Evolutionary conservation across 1,140 invertebrate species (phyloP).

Genomic region (Tetragnatha versicolor): DNA sequence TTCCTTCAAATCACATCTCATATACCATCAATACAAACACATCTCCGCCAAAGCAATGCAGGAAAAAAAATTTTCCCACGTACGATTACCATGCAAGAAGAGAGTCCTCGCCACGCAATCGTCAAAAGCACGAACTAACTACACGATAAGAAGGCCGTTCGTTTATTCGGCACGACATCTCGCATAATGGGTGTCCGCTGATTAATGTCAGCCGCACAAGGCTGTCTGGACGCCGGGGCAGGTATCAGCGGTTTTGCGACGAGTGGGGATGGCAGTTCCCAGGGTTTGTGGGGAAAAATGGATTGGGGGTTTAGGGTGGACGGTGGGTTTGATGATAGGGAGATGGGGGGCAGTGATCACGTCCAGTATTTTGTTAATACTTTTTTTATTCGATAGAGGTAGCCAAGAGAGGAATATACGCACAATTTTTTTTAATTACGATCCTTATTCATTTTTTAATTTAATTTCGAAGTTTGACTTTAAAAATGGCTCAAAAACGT

Average conservation of each 20-base stretch:
- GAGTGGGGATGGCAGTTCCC: constrained; percentile 37
- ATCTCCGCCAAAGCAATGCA: too few species aligned
- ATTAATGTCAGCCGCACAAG: constrained; percentile 17
- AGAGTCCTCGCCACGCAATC: too few species aligned
- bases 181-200: constrained; percentile 9
- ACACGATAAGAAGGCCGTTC: constrained; percentile 5
- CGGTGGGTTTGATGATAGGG: neutral
- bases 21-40: too few species aligned
- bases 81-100: too few species aligned
- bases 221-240: neutral
- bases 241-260: constrained; percentile 34
- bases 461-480: too few species aligned
- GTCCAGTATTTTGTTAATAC: neutral
- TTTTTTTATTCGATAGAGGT: neutral
- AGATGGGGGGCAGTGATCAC: neutral
- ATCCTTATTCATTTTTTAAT: too few species aligned
- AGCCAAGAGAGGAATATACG: too few species aligned
- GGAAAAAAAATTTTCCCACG: too few species aligned
- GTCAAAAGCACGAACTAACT: too few species aligned
- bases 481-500: too few species aligned
- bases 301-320: neutral
- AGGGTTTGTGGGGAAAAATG: neutral
- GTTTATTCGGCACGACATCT: constrained; percentile 39
- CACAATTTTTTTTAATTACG: too few species aligned
- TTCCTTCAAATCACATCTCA: too few species aligned